phyloP scores from a whole-genome alignment of 2,113 vertebrate genomes.

The Pitta sordida region DNA sequence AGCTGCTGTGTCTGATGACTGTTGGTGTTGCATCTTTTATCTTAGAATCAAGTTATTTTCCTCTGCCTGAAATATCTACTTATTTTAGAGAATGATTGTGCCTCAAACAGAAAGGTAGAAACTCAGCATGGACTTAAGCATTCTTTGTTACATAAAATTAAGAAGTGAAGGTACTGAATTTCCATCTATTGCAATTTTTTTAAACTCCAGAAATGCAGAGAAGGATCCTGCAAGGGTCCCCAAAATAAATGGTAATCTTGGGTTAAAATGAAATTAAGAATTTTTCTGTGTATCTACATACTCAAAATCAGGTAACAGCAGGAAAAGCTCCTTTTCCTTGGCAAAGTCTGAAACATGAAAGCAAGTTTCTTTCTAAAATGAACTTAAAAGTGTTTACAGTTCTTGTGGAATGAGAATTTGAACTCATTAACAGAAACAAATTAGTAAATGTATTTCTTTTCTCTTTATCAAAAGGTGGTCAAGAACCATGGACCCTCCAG shows the following conservation, averaged over 20 bases:
- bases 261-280: not conserved
- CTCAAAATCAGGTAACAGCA: not conserved
- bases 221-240: not conserved
- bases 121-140: not conserved
- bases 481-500: not conserved
- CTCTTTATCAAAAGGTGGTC: not conserved
- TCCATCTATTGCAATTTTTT: not conserved
- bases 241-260: not conserved
- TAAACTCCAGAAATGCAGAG: not conserved
- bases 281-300: not conserved
- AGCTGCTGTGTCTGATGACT: not conserved
- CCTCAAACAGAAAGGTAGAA: not conserved
- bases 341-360: not conserved
- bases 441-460: not conserved
- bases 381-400: not conserved
- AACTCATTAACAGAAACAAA: not conserved
- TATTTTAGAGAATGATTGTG: not conserved
- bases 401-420: not conserved
- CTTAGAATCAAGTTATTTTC: not conserved
- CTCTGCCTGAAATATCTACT: not conserved
- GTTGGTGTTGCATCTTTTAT: not conserved
- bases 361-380: not conserved
- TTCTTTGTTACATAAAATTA: not conserved
- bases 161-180: not conserved
- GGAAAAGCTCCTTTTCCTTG: not conserved